Evolutionary conservation across 1,140 invertebrate genomes (phyloP).

Genomic region (Arctopsyche grandis): DNA sequence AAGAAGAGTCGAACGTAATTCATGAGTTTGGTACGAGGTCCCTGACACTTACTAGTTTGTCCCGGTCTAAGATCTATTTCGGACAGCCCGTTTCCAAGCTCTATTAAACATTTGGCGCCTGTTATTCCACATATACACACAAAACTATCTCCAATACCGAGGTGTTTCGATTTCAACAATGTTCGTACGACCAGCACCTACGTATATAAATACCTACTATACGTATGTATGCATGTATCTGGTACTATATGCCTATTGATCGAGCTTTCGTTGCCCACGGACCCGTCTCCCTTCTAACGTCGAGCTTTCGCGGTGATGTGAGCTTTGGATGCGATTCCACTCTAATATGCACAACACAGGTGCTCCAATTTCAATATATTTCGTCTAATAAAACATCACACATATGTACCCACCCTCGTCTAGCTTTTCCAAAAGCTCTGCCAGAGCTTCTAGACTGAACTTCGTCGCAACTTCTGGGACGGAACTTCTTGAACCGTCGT

Average conservation of each 20-base stretch:
- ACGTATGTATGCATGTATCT: too few relatives aligned
- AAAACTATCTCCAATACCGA: neutral
- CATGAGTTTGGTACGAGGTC: constrained; percentile 29
- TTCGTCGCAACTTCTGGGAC: neutral
- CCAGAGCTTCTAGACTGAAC: neutral
- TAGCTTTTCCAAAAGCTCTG: neutral
- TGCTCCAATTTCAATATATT: too few relatives aligned
- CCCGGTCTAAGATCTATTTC: constrained; percentile 40
- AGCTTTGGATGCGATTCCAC: too few relatives aligned
- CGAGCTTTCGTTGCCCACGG: neutral
- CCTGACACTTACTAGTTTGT: constrained; percentile 34
- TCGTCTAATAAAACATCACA: too few relatives aligned
- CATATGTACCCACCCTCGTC: neutral
- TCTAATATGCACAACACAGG: too few relatives aligned
- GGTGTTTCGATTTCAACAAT: neutral
- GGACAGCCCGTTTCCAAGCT: constrained; percentile 35
- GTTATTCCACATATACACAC: constrained; percentile 23
- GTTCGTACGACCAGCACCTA: neutral
- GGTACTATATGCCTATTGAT: neutral
- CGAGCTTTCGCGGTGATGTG: neutral
- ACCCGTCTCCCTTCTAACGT: neutral
- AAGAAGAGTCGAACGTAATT: neutral
- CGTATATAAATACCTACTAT: too few relatives aligned
- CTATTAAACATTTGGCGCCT: constrained; percentile 32
- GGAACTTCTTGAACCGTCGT: neutral